A percentile compares a stretch with the other conserved stretches of the same genome.
phyloP scores from a whole-genome alignment of 2,797 vertebrate genomes.

The Neomorphus geoffroyi region DNA sequence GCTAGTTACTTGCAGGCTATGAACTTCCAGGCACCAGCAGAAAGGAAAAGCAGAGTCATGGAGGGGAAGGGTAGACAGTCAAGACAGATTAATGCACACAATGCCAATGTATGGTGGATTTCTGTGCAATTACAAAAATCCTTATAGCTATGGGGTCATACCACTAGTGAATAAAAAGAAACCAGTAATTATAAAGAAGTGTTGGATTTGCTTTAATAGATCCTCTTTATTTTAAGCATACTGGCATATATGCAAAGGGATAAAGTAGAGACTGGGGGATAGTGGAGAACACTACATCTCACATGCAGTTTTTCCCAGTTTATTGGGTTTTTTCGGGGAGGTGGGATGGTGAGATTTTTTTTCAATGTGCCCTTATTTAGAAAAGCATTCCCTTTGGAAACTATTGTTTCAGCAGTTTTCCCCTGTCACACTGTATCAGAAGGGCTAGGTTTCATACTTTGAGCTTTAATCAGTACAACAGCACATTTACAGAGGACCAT shows the following conservation, averaged over 20 bases:
- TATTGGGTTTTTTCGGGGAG: background rate
- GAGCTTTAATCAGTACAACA: conserved; percentile 70
- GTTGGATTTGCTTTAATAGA: background rate
- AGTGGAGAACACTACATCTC: background rate
- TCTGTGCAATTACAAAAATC: background rate
- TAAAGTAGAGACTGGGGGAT: background rate
- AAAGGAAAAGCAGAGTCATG: background rate
- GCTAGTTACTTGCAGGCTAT: background rate
- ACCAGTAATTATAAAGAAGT: background rate
- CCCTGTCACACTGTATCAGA: background rate
- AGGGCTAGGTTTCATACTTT: conserved; percentile 53
- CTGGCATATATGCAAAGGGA: background rate
- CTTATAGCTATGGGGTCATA: background rate
- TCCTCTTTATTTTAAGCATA: background rate
- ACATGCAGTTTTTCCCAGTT: background rate
- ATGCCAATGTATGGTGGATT: background rate
- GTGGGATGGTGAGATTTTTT: background rate
- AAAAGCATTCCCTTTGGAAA: conserved; percentile 24
- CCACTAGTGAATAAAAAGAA: background rate
- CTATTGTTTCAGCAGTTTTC: conserved; percentile 28
- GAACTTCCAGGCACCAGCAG: background rate
- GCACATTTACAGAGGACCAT: conserved; percentile 53
- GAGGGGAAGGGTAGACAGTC: background rate
- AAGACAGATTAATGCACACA: background rate
- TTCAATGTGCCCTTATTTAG: background rate